These are phyloP conservation scores for Meda fulgida DNA, from an alignment of 2,797 vertebrate species.

Conservation along the genomic window DNA sequence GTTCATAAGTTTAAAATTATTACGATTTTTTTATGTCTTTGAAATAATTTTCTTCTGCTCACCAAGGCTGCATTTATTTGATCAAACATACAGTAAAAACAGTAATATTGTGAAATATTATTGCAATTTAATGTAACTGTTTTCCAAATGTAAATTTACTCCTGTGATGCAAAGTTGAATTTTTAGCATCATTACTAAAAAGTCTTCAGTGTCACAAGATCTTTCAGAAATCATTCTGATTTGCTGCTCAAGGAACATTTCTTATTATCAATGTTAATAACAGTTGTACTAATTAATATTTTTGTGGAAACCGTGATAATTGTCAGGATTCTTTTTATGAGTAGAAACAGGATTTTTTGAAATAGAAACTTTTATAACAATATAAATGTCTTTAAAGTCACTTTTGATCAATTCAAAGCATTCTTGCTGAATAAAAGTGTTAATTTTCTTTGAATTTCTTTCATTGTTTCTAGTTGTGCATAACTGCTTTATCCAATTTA, in stretches of 20 bases:
- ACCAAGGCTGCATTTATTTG: not conserved
- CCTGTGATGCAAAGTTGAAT: not conserved
- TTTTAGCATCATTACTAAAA: not conserved
- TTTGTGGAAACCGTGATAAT: not conserved
- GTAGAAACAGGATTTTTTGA: not conserved
- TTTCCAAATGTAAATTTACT: not conserved
- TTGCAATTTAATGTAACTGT: not conserved
- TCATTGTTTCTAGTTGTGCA: not conserved
- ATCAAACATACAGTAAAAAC: not conserved
- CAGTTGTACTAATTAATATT: not conserved
- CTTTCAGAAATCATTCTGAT: no score
- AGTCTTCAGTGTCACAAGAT: not conserved
- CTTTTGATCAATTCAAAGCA: not conserved
- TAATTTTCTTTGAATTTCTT: not conserved
- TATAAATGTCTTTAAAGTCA: not conserved
- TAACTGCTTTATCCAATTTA: not conserved
- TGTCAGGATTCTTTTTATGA: not conserved
- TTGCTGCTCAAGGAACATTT: not conserved
- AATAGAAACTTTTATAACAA: not conserved
- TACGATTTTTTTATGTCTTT: not conserved
- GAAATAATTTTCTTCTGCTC: not conserved
- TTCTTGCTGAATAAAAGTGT: no score
- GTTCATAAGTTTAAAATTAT: constrained; percentile 66
- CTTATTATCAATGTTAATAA: not conserved
- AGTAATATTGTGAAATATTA: not conserved